Percentiles rank a stretch among this genome's conserved stretches.
phyloP scores from a whole-genome alignment of 2,113 vertebrate genomes.

The Oxyura jamaicensis region DNA sequence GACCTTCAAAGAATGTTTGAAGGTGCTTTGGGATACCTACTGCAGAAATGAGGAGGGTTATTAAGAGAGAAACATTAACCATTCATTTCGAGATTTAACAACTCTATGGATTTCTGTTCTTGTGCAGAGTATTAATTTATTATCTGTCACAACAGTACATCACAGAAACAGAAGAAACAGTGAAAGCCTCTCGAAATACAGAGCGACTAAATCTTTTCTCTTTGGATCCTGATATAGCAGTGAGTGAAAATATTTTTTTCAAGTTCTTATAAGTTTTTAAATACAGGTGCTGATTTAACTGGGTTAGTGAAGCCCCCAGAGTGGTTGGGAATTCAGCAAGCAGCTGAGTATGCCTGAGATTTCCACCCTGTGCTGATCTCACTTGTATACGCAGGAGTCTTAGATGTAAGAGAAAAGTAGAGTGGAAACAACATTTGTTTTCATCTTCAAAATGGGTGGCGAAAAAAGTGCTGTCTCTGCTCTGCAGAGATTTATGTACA shows the following conservation, averaged over 20 bases:
- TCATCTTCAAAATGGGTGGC: neutral
- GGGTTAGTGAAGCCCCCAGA: neutral
- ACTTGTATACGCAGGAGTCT: neutral
- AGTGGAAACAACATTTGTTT: neutral
- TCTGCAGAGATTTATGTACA: neutral
- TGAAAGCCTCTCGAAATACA: conserved; percentile 83
- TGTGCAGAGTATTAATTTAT: conserved; percentile 11
- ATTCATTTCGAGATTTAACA: neutral
- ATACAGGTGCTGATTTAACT: neutral
- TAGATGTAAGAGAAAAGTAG: neutral
- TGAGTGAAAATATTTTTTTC: conserved; percentile 67
- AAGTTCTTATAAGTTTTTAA: neutral
- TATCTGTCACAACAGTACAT: conserved; percentile 84
- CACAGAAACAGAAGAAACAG: conserved; percentile 92
- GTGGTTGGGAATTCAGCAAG: neutral
- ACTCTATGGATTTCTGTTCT: neutral
- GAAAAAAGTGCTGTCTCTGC: neutral
- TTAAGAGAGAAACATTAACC: neutral
- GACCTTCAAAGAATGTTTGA: neutral
- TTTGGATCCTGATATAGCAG: conserved; percentile 92
- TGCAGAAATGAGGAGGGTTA: neutral
- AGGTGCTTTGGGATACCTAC: neutral
- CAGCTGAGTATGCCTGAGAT: rapidly evolving
- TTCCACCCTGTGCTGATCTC: neutral
- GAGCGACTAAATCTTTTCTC: conserved; percentile 94